Evolutionary conservation across 2,888 invertebrate species (phyloP).

Genomic region (Mimachlamys varia): DNA sequence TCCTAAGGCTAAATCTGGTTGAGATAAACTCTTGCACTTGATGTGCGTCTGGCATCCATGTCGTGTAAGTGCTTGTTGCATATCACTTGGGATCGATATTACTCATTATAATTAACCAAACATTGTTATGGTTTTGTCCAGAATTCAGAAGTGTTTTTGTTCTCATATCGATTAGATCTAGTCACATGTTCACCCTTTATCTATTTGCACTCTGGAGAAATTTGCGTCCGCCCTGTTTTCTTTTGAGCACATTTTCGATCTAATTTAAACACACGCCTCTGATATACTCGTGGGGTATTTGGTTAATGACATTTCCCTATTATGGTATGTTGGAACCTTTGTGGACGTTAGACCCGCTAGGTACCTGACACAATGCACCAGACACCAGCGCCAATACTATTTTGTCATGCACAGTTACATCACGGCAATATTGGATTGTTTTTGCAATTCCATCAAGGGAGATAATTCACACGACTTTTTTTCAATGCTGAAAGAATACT

Average conservation of each 20-base stretch:
- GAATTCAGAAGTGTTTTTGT: neutral
- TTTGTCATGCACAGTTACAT: neutral
- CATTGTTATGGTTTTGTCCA: neutral
- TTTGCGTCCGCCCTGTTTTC: neutral
- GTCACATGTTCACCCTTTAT: neutral
- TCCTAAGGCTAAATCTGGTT: neutral
- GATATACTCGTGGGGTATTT: neutral
- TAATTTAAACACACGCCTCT: neutral
- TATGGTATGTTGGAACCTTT: neutral
- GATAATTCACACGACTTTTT: too few species aligned
- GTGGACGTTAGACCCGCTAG: neutral
- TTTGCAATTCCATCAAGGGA: neutral
- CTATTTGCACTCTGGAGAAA: neutral
- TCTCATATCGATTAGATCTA: neutral
- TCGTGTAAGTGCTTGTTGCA: neutral
- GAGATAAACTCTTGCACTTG: constrained; percentile 21
- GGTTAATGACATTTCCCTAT: neutral
- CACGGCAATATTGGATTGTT: neutral
- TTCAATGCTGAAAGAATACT: too few species aligned
- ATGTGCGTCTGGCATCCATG: neutral
- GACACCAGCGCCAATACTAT: too few species aligned
- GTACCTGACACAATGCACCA: neutral
- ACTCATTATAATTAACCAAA: neutral
- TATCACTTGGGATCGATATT: neutral
- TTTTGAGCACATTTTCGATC: neutral